These are phyloP conservation scores for Kryptopterus vitreolus DNA, from an alignment of 2,797 vertebrate genomes.

Conservation along the genomic window DNA sequence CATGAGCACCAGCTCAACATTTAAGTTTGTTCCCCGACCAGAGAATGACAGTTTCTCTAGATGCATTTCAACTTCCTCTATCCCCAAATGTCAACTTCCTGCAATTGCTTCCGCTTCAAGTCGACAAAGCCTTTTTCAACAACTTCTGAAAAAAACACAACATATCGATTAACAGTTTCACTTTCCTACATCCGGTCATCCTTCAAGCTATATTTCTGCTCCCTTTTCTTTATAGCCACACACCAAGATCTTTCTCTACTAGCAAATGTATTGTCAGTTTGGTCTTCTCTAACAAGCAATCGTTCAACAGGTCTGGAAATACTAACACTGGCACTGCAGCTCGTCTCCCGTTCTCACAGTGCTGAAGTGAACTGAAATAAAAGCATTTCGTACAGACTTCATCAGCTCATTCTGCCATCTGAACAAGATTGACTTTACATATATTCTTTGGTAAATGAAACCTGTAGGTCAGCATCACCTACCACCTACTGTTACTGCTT, in stretches of 20 bases:
- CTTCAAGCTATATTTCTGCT: background rate
- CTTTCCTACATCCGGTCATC: background rate
- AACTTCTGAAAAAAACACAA: background rate
- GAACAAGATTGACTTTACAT: slow-evolving; percentile 20
- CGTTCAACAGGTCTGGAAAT: background rate
- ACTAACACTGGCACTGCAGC: slow-evolving; percentile 8
- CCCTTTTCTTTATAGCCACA: background rate
- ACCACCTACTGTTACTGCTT: background rate
- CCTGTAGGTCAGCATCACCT: background rate
- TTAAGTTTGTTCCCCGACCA: slow-evolving; percentile 16
- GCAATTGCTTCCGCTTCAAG: slow-evolving; percentile 46
- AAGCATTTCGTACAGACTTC: background rate
- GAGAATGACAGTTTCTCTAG: slow-evolving; percentile 32
- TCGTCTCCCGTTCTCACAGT: background rate
- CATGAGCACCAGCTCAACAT: background rate
- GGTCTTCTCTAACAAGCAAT: background rate
- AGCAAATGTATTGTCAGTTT: background rate
- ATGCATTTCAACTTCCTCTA: slow-evolving; percentile 65
- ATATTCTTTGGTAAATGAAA: slow-evolving; percentile 39
- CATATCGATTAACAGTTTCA: background rate
- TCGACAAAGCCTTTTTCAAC: slow-evolving; percentile 1
- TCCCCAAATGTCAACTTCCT: slow-evolving; percentile 61
- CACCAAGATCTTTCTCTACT: background rate
- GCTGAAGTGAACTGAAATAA: background rate
- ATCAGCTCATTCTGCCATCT: background rate